Percentiles rank a stretch among this genome's conserved stretches.
Evolutionary conservation across 2,797 vertebrate genomes (phyloP).

Genomic region (Momotus momota): DNA sequence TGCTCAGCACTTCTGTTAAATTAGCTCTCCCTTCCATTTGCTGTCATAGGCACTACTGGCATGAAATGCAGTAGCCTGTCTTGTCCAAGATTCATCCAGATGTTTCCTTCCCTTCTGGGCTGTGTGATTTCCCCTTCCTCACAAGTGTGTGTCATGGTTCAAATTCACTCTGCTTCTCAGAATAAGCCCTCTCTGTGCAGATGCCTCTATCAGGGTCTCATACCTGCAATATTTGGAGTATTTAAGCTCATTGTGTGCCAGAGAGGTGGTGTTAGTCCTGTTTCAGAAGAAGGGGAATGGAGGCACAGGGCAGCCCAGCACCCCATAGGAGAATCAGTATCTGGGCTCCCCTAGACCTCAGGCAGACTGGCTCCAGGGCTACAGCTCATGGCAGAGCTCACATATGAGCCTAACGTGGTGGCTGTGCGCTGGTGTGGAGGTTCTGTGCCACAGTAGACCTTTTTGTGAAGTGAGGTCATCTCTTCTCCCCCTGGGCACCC

Average conservation of each 20-base stretch:
- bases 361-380: not conserved
- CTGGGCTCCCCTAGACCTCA: fast-evolving
- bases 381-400: not conserved
- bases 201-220: not conserved
- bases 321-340: not conserved
- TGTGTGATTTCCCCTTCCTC: slow-evolving; percentile 18
- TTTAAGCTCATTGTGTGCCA: not conserved
- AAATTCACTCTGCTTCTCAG: slow-evolving; percentile 19
- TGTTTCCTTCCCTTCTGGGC: slow-evolving; percentile 59
- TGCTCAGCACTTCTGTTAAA: slow-evolving; percentile 40
- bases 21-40: slow-evolving; percentile 27
- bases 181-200: not conserved
- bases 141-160: not conserved
- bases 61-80: not conserved
- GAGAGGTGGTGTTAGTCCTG: not conserved
- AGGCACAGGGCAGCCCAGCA: not conserved
- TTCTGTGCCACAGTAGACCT: not conserved
- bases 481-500: not conserved
- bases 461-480: not conserved
- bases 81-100: slow-evolving; percentile 44
- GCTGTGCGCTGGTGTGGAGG: fast-evolving
- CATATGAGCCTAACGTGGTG: fast-evolving
- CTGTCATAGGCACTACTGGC: not conserved
- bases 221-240: not conserved
- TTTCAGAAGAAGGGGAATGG: not conserved